phyloP scores from a whole-genome alignment of 2,888 invertebrate genomes.

The Hymenopus coronatus region DNA sequence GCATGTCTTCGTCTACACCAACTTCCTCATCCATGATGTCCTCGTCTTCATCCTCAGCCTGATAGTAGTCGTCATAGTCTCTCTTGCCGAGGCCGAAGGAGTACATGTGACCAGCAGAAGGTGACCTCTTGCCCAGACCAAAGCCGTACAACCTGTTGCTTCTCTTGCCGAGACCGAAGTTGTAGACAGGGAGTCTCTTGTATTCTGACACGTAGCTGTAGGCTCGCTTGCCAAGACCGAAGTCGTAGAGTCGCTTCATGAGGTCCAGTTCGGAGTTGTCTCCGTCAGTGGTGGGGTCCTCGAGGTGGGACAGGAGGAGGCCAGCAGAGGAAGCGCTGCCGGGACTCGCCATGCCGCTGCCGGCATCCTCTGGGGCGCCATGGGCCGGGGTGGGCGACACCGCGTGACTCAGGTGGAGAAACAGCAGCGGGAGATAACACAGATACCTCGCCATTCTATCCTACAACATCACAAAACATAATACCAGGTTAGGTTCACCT shows the following conservation, averaged over 20 bases:
- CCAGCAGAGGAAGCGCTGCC: not conserved
- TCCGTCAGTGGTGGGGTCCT: not conserved
- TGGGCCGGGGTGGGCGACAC: not conserved
- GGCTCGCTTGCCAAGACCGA: conserved; percentile 46
- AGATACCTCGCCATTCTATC: not conserved
- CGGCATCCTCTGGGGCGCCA: not conserved
- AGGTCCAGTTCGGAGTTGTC: conserved; percentile 34
- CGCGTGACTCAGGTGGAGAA: not conserved
- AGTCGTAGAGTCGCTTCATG: conserved; percentile 31
- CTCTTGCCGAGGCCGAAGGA: conserved; percentile 40
- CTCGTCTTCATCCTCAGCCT: conserved; percentile 34
- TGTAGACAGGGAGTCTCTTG: conserved; percentile 57
- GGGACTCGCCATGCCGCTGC: not conserved
- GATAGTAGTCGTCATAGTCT: conserved; percentile 40
- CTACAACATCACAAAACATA: conserved; percentile 1
- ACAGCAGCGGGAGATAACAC: not conserved
- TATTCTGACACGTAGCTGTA: conserved; percentile 64
- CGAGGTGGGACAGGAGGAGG: not conserved
- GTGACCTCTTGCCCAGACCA: conserved; percentile 63
- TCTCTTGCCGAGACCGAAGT: conserved; percentile 49
- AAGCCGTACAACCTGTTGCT: conserved; percentile 60
- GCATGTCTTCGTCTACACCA: conserved; percentile 10
- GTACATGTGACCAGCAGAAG: conserved; percentile 35
- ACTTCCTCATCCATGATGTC: conserved; percentile 5
- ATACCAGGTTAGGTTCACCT: no score